phyloP scores from a whole-genome alignment of 2,888 invertebrate species.

The Brenthis daphne region DNA sequence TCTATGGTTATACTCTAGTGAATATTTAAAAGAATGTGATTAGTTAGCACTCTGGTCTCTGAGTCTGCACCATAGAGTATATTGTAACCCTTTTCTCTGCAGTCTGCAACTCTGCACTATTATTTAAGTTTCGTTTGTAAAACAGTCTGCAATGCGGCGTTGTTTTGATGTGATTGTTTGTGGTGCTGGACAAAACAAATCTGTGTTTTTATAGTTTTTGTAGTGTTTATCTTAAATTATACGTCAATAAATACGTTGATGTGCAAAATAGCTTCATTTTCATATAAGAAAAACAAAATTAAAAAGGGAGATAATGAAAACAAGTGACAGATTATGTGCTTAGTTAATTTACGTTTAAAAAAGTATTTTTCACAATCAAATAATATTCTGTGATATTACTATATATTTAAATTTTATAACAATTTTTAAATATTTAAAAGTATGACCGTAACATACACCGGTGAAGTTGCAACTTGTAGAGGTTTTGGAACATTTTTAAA shows the following conservation, averaged over 20 bases:
- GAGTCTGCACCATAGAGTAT: too few relatives aligned
- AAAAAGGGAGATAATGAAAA: slow-evolving; percentile 5
- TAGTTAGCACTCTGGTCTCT: too few relatives aligned
- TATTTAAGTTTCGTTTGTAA: neutral
- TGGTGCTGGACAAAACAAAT: slow-evolving; percentile 6
- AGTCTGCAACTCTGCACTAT: too few relatives aligned
- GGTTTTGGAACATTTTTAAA: slow-evolving; percentile 94
- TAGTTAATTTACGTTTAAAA: neutral
- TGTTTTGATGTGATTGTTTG: slow-evolving; percentile 17
- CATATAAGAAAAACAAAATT: slow-evolving; percentile 16
- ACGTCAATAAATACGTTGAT: slow-evolving; percentile 11
- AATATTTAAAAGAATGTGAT: too few relatives aligned
- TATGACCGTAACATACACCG: slow-evolving; percentile 94
- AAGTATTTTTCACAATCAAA: too few relatives aligned
- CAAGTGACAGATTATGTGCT: neutral
- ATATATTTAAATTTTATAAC: slow-evolving; percentile 8
- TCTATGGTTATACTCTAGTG: too few relatives aligned
- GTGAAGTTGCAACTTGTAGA: slow-evolving; percentile 92
- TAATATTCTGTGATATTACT: neutral
- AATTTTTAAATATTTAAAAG: slow-evolving; percentile 43
- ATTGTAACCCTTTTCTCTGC: too few relatives aligned
- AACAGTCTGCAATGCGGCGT: slow-evolving; percentile 30
- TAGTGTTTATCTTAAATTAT: slow-evolving; percentile 3
- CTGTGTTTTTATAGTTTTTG: slow-evolving; percentile 3
- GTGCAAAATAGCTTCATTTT: slow-evolving; percentile 12